Evolutionary conservation across 92 coral and sea anemone species (phyloP), one percentile per base, ranked within the genome.

Genomic region (Virgularia gustaviana): DNA sequence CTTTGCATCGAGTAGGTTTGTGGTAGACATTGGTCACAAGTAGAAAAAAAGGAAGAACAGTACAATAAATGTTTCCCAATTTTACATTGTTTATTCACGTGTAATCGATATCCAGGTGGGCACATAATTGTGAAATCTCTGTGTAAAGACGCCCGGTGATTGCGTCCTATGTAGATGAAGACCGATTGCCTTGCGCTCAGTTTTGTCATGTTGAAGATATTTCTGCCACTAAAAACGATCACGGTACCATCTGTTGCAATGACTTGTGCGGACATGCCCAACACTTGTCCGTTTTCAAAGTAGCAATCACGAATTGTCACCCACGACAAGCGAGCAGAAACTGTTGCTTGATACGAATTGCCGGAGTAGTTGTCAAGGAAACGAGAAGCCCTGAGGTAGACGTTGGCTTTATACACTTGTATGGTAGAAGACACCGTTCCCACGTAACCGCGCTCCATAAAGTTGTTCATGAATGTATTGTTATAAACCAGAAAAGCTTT

Each of bases 321-420:
- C 3, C 0, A 8, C 11, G 66, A 2, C 0, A 0, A 0, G 0
- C 22, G n/a, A n/a, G n/a, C 44, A 31, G 66, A 60, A 2, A 60
- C 43, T 13, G 66, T 33, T 25, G 37, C 44, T 27, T 34, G 43
- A 33, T 42, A 42, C 15, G 22, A 33, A 35, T 60, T 9, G 0
- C 27, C 45, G 10, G 66, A 42, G 28, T 36, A 34, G 66, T 60
- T 60, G 66, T 60, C 66, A 60, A 24, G 45, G 66, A 60, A 60
- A 60, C 25, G 45, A 23, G 43, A 15, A 16, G 66, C 34, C 43
- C 25, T 60, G 27, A 60, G 43, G 28, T 35, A 29, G 44, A 34
- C 19, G 5, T 36, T 35, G 15, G 43, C 66, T 35, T 10, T 1
- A 28, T 19, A 2, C 3, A 60, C 22, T 6, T n/a, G 37, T n/a